Base-by-base conservation (phyloP, 23 tunicate genomes). In the Ciona savignyi region DNA sequence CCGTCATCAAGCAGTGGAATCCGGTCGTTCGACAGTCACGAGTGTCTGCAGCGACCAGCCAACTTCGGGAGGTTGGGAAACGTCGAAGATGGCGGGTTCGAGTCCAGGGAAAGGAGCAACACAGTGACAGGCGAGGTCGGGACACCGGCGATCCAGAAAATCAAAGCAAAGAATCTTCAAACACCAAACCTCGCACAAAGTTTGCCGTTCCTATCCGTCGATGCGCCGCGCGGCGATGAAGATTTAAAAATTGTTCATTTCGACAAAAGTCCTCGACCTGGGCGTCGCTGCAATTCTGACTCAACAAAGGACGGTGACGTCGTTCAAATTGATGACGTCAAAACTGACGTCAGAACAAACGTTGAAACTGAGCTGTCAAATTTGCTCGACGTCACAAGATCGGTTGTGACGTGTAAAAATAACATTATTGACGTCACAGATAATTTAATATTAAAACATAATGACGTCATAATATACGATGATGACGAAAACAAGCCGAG, bases 1-100 rank as follows among this genome's bases (percentile, higher is more conserved):
- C 78, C 78, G 0, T 74, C 78, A 3, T 51, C 86, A 21, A 82
- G 86, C 72, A 74, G 79, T 32, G 80, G 78, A 21, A 64, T 75
- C 0, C 35, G 70, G 51, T 72, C 78, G 4, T 65, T 74, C 51
- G 79, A 74, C 51, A 74, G 79, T 67, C 81, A 65, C 35, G 80
- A 74, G 29, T 32, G 63, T 23, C 27, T 74, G 49, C 25, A 24
- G 29, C 51, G 51, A 22, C 66, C 73, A 3, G 62, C 67, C 27
- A 69, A 56, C 20, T 78, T 69, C 27, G 67, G 66, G 9, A 29
- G 66, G 0, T 42, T 65, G 49, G 83, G 75, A 25, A 68, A 49
- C 21, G 65, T 32, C 29, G 66, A 60, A 27, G 83, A 56, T 29
- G 24, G 67, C 20, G 67, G 30, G 26, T 49, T 30, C 60, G 56